These are phyloP conservation scores for Seira ritae DNA, from an alignment of 2,888 invertebrate genomes.

Conservation along the genomic window DNA sequence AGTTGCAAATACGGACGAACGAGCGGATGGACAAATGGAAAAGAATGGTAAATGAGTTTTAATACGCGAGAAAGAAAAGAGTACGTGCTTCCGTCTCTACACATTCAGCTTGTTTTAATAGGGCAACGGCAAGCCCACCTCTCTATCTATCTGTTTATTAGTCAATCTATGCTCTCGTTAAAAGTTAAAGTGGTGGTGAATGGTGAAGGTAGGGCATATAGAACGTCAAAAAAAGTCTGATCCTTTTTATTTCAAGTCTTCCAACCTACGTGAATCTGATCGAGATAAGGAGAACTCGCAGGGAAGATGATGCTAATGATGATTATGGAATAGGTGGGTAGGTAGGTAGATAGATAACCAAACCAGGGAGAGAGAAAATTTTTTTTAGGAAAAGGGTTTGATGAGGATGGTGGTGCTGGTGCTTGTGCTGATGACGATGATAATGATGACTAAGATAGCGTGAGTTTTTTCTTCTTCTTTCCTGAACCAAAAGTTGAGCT, in stretches of 20 bases:
- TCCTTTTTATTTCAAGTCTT: conserved; percentile 9
- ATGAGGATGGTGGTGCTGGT: conserved; percentile 14
- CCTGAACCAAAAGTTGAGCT: neutral
- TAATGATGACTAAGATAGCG: conserved; percentile 21
- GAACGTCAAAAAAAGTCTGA: conserved; percentile 3
- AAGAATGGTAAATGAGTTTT: conserved; percentile 54
- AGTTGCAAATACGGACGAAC: conserved; percentile 18
- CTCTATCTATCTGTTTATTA: conserved; percentile 45
- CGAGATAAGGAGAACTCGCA: conserved; percentile 25
- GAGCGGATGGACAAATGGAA: neutral
- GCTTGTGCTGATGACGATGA: conserved; percentile 24
- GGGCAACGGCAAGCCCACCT: conserved; percentile 49
- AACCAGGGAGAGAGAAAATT: neutral
- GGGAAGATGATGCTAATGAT: conserved; percentile 9
- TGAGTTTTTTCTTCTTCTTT: neutral
- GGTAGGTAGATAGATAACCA: too few relatives aligned
- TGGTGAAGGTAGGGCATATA: too few relatives aligned
- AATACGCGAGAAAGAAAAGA: conserved; percentile 17
- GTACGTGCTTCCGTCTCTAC: conserved; percentile 1
- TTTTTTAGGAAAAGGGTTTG: neutral
- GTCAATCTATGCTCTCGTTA: conserved; percentile 57
- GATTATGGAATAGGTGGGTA: conserved; percentile 10
- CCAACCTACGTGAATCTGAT: conserved; percentile 43
- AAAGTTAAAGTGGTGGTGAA: too few relatives aligned
- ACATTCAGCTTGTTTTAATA: conserved; percentile 34